These are phyloP conservation scores for Euura saliciscinereae DNA, from an alignment of 1,140 invertebrate species.

Conservation along the genomic window DNA sequence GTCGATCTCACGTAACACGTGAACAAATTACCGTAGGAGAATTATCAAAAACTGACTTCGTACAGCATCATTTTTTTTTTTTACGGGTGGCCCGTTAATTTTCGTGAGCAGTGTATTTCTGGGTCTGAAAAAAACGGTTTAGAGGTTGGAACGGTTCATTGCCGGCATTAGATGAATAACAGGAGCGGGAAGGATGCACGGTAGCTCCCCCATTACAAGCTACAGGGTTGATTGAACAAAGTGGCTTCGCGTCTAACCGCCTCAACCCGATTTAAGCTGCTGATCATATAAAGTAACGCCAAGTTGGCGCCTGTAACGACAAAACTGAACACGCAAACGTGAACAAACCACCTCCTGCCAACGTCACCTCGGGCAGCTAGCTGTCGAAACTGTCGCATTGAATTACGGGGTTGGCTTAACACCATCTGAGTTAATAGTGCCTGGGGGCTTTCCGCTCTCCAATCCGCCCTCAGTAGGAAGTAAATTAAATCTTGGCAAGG, in stretches of 20 bases:
- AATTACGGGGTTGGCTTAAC: not conserved
- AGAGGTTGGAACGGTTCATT: too few relatives aligned
- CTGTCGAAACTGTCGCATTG: not conserved
- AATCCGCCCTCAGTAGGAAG: not conserved
- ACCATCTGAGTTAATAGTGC: not conserved
- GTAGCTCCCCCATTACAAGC: not conserved
- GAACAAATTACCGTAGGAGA: too few relatives aligned
- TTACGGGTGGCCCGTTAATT: too few relatives aligned
- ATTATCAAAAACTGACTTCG: too few relatives aligned
- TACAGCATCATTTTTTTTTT: too few relatives aligned
- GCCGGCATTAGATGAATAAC: too few relatives aligned
- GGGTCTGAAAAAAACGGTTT: too few relatives aligned
- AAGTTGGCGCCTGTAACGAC: not conserved
- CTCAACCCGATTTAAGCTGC: not conserved
- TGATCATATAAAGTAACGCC: not conserved
- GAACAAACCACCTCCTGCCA: not conserved
- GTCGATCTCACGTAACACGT: too few relatives aligned
- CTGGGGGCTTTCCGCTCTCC: not conserved
- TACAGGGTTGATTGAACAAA: conserved; percentile 2
- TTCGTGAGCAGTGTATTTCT: too few relatives aligned
- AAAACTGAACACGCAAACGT: not conserved
- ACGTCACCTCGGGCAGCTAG: not conserved
- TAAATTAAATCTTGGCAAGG: not conserved
- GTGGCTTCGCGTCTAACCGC: not conserved
- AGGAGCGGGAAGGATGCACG: not conserved